phyloP scores from a whole-genome alignment of 2,888 invertebrate species.

The Ochropleura leucogaster region DNA sequence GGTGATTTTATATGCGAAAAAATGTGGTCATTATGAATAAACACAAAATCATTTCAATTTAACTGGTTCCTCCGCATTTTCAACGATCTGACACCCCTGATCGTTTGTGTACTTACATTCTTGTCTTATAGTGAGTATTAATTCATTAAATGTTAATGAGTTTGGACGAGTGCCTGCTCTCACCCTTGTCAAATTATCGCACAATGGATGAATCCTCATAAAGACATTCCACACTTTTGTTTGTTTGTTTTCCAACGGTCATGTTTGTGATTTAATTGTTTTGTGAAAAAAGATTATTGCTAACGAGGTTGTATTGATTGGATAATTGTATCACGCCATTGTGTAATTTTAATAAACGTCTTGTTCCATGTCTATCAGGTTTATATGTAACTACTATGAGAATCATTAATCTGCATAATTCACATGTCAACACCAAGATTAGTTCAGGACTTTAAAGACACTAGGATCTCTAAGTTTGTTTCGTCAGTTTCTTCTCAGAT shows the following conservation, averaged over 20 bases:
- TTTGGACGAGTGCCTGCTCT: slow-evolving; percentile 71
- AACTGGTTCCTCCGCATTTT: neutral
- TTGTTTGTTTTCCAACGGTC: slow-evolving; percentile 56
- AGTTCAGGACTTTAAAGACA: too few relatives aligned
- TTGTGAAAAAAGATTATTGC: slow-evolving; percentile 11
- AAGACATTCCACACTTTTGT: slow-evolving; percentile 75
- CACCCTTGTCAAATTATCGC: slow-evolving; percentile 80
- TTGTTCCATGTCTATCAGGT: neutral
- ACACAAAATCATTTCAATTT: neutral
- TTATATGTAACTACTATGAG: neutral
- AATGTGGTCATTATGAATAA: neutral
- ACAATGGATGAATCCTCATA: slow-evolving; percentile 77
- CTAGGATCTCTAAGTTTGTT: too few relatives aligned
- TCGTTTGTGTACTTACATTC: slow-evolving; percentile 65
- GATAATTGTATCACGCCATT: neutral
- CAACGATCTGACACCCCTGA: slow-evolving; percentile 33
- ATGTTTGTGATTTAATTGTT: slow-evolving; percentile 12
- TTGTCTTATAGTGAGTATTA: slow-evolving; percentile 75
- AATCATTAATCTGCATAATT: neutral
- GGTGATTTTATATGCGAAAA: too few relatives aligned
- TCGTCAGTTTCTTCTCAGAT: too few relatives aligned
- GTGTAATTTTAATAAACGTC: neutral
- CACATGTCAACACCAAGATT: too few relatives aligned
- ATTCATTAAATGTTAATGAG: slow-evolving; percentile 80
- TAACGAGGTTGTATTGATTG: neutral